Percentiles rank a stretch among this genome's conserved stretches.
Evolutionary conservation across 2,113 vertebrate species (phyloP).

Genomic region (Grallaria varia): DNA sequence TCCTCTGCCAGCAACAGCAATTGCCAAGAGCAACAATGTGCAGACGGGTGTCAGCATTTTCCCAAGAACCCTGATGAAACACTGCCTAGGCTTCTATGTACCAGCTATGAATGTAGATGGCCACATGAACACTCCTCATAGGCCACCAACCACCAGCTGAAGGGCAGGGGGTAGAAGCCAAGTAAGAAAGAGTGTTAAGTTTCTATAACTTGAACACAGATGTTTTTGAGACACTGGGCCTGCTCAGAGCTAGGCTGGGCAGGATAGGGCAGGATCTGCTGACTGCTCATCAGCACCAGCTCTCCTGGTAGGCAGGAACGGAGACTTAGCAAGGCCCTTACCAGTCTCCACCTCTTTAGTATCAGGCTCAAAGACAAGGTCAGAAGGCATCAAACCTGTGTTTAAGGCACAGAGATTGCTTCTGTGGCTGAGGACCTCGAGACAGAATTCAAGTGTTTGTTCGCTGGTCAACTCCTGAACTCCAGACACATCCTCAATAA

Average conservation of each 20-base stretch:
- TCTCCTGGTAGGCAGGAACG: not conserved
- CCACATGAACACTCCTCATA: not conserved
- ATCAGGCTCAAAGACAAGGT: not conserved
- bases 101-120: fast-evolving
- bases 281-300: not conserved
- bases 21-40: not conserved
- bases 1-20: not conserved
- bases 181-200: not conserved
- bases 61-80: not conserved
- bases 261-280: not conserved
- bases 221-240: not conserved
- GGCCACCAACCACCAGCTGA: not conserved
- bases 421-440: not conserved
- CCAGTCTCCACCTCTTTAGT: not conserved
- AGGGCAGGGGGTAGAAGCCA: not conserved
- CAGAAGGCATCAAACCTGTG: not conserved
- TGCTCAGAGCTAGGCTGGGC: not conserved
- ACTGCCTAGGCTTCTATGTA: not conserved
- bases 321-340: not conserved
- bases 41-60: not conserved
- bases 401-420: not conserved
- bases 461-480: not conserved
- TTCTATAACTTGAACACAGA: not conserved
- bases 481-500: not conserved
- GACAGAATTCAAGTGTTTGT: not conserved